Evolutionary conservation across 1,140 invertebrate genomes (phyloP), one percentile per base, ranked within the genome.

Genomic region (Macrocentrus cingulum): DNA sequence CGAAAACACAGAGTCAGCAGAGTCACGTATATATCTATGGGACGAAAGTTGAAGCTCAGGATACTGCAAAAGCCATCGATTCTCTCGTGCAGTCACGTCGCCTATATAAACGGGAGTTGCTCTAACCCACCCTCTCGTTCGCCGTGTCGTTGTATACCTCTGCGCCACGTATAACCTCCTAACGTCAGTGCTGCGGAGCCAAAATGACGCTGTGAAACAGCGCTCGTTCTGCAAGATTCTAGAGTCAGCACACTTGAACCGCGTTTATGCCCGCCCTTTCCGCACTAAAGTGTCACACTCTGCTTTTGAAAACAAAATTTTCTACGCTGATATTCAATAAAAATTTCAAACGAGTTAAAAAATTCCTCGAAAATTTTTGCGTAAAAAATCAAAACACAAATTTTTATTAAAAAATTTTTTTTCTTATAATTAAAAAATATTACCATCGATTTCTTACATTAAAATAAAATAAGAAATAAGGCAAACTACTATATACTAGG

Each of bases 1-100:
- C 22, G 42, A 59, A 62, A 62, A 50, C 44, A 55, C 52, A 39
- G 20, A 49, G 60, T 62, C 60, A 59, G 56, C 60, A 59, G 41
- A 55, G 49, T 37, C 34, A 49, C 46, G 45, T 41, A 54, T 37
- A 18, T n/a, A n/a, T n/a, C 18, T 29, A 32, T 48, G 32, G 44
- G 44, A 19, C 29, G 46, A 60, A 55, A 45, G 34, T 23, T 32
- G 3, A 41, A 37, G 19, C 23, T 18, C 36, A 46, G 45, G 23
- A 20, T 36, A 41, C 48, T 46, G 36, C 41, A 32, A 36, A 15
- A 42, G 42, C 41, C 60, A 57, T 58, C 51, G 50, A 57, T 57
- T 48, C 56, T 57, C 44, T 49, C 25, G n/a, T 23, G 50, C 44
- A 51, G 56, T 62, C 56, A 62, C 56, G 54, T 61, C 48, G 53